Conservation (phyloP, 2,113 vertebrate species). For the Oncorhynchus nerka region DNA sequence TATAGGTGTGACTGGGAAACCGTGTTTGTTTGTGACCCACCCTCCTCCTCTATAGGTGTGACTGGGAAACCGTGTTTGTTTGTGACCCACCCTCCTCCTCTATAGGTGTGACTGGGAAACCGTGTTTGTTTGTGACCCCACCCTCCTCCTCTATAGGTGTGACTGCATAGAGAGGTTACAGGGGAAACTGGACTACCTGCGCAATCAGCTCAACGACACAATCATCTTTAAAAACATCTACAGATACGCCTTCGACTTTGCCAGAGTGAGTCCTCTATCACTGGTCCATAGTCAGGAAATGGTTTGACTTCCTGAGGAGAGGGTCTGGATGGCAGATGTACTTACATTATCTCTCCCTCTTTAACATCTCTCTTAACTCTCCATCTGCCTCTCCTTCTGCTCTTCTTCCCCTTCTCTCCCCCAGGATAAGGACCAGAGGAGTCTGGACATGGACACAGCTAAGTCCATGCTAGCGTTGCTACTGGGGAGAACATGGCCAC, state of each 20-base stretch:
- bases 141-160: conserved; percentile 76
- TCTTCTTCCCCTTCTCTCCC: not conserved
- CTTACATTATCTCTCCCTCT: no score
- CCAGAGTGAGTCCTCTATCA: conserved; percentile 82
- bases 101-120: no score
- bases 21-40: no score
- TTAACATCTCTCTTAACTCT: not conserved
- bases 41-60: no score
- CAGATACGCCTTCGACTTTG: conserved; percentile 98
- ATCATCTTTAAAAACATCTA: conserved; percentile 94
- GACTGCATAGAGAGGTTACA: conserved; percentile 92
- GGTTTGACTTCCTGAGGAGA: not conserved
- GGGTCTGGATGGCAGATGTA: not conserved
- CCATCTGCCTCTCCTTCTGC: not conserved
- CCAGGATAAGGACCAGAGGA: conserved; percentile 93
- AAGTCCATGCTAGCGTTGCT: conserved; percentile 93
- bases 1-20: no score
- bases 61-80: no score
- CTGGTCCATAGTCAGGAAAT: not conserved
- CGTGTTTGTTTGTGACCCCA: not conserved
- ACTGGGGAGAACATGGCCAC: conserved; percentile 89
- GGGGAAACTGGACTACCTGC: conserved; percentile 89
- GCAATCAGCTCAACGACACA: conserved; percentile 87
- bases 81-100: no score
- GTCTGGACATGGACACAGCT: conserved; percentile 94